Conservation (phyloP, 1,140 invertebrate genomes). For the Hyphantria cunea region DNA sequence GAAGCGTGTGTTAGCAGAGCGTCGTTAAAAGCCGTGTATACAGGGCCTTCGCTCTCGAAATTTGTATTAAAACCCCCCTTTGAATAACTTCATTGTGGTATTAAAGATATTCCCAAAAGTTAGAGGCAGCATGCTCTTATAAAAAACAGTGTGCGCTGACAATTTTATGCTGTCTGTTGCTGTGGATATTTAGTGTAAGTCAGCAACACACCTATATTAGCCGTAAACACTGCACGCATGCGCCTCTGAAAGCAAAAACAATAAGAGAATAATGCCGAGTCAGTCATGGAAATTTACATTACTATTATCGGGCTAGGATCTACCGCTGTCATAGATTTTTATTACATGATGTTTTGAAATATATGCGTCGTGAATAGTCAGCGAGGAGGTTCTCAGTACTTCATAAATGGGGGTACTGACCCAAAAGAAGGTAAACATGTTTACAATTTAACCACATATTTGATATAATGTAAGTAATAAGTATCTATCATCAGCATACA, state of each 20-base stretch:
- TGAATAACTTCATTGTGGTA: too few species aligned
- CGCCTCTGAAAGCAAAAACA: slow-evolving; percentile 77
- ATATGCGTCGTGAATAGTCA: not conserved
- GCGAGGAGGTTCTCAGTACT: too few species aligned
- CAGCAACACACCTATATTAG: slow-evolving; percentile 78
- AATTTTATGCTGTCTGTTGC: slow-evolving; percentile 49
- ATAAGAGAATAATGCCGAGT: slow-evolving; percentile 74
- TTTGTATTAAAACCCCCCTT: too few species aligned
- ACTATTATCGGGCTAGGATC: slow-evolving; percentile 46
- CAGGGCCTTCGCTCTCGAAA: too few species aligned
- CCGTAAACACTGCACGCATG: slow-evolving; percentile 78
- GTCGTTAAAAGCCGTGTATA: too few species aligned
- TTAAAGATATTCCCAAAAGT: slow-evolving; percentile 16
- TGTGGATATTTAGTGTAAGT: slow-evolving; percentile 45
- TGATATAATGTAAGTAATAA: not conserved
- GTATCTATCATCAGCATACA: slow-evolving; percentile 32
- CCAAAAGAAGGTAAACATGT: too few species aligned
- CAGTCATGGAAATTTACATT: slow-evolving; percentile 78
- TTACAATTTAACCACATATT: too few species aligned
- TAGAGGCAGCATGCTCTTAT: slow-evolving; percentile 76
- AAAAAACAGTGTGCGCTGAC: slow-evolving; percentile 76
- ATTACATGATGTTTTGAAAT: not conserved
- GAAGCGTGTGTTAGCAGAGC: too few species aligned
- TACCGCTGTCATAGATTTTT: slow-evolving; percentile 22
- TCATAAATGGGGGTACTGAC: too few species aligned